A percentile compares a stretch with the other conserved stretches of the same genome.
phyloP scores from a whole-genome alignment of 2,797 vertebrate species.

The Echiichthys vipera region DNA sequence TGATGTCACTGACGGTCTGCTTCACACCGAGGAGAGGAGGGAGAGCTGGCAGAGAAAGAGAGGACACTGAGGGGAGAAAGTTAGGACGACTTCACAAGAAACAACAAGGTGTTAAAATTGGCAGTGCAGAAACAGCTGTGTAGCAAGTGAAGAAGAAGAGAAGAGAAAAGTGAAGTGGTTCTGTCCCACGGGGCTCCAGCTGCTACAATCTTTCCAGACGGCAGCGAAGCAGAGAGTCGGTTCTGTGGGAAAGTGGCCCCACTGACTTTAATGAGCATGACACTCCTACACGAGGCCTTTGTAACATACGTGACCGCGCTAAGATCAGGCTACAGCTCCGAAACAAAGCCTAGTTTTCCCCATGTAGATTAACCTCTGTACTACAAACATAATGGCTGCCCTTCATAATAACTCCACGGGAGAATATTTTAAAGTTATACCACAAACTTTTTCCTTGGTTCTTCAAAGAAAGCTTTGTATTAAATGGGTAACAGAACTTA shows the following conservation, averaged over 20 bases:
- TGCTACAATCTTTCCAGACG: slow-evolving; percentile 61
- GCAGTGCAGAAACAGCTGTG: slow-evolving; percentile 23
- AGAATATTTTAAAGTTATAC: background rate
- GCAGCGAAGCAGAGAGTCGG: slow-evolving; percentile 49
- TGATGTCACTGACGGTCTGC: slow-evolving; percentile 67
- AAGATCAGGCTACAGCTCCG: slow-evolving; percentile 40
- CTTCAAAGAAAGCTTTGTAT: background rate
- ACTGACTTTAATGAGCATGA: slow-evolving; percentile 68
- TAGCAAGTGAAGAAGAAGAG: slow-evolving; percentile 2
- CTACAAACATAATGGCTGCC: background rate
- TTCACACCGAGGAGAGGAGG: slow-evolving; percentile 40
- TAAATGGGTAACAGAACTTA: background rate
- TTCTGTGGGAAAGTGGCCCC: slow-evolving; percentile 73
- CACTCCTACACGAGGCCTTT: slow-evolving; percentile 44
- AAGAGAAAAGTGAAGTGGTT: slow-evolving; percentile 35
- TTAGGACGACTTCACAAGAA: slow-evolving; percentile 23
- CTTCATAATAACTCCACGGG: background rate
- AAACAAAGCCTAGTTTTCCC: slow-evolving; percentile 33
- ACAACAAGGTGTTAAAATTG: slow-evolving; percentile 43
- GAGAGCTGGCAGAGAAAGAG: slow-evolving; percentile 45
- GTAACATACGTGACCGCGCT: slow-evolving; percentile 64
- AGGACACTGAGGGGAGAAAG: slow-evolving; percentile 7
- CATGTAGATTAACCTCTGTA: slow-evolving; percentile 1
- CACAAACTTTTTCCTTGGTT: background rate
- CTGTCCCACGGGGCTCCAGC: slow-evolving; percentile 57